Evolutionary conservation across 2,113 vertebrate genomes (phyloP), one percentile per base, ranked within the genome.

Genomic region (Peucedramus taeniatus): DNA sequence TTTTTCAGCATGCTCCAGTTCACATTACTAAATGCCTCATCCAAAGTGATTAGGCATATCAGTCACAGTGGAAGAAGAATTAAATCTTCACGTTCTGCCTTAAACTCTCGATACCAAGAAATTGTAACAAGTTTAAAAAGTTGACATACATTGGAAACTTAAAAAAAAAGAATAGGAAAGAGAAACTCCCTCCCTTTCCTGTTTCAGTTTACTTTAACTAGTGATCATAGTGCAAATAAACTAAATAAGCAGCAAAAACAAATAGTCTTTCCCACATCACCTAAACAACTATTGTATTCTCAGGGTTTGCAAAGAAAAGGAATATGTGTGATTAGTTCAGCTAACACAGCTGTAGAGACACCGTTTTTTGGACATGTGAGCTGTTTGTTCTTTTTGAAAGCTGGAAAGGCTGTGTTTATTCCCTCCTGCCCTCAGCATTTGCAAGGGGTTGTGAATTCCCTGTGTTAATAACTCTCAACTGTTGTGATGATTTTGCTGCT

Each of bases 131-230:
- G 33, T 79, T 91, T 1, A 40, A 83, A 74, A 79, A 42, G 9
- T 39, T 74, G 50, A 28, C 71, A 91, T 22, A 42, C 3, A 18
- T 2, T 53, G 28, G 17, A 80, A 42, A 44, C 64, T 79, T 12
- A 2, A 60, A 40, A 71, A 37, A 78, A 82, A 47, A 3, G 11
- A 84, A 8, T 50, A 93, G 63, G 44, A 72, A 93, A 49, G 37
- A 74, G 49, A 39, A 96, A 54, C 28, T 59, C 60, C 33, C 44
- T 69, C 30, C 31, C 60, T 40, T 93, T 95, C 68, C 71, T 95
- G 75, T 66, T 91, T 76, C 61, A 85, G 54, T 93, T 96, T 96
- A 85, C 70, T 95, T 96, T 90, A 96, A 66, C 54, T n/a, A 26
- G 75, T 44, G 59, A 97, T 39, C 35, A 74, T 20, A 86, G 44